Conservation (phyloP, 53 echinoderm and acorn worm genomes). For the Holothuria leucospilota region DNA sequence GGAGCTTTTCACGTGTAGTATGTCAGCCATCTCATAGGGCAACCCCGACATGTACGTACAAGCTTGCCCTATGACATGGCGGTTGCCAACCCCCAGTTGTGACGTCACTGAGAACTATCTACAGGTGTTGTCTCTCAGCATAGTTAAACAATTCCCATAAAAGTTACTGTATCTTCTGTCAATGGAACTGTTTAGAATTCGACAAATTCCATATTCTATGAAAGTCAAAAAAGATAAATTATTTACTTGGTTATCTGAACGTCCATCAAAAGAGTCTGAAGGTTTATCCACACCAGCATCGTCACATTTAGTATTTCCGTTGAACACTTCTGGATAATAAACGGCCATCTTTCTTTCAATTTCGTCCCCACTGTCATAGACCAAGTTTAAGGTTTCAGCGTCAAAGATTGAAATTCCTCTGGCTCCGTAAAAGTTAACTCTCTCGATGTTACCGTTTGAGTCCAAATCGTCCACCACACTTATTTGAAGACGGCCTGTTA, state of each 20-base stretch:
- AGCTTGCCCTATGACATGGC: no score
- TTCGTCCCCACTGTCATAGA: conserved; percentile 71
- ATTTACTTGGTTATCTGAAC: conserved; percentile 65
- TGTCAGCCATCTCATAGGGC: no score
- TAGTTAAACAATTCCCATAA: no score
- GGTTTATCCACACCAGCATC: conserved; percentile 43
- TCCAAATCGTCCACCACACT: conserved; percentile 60
- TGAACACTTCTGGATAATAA: conserved; percentile 64
- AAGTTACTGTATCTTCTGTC: no score
- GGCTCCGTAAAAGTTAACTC: conserved; percentile 52
- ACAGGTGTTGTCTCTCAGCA: no score
- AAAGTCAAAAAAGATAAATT: no score
- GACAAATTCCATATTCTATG: no score
- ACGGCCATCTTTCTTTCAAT: conserved; percentile 51
- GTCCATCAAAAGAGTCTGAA: conserved; percentile 37
- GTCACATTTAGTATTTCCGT: conserved; percentile 55
- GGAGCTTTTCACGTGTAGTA: no score
- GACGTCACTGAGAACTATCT: no score
- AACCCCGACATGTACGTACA: no score
- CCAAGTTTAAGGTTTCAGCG: conserved; percentile 29
- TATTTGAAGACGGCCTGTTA: conserved; percentile 63
- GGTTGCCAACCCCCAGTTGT: no score
- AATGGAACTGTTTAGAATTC: no score
- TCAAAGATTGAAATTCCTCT: conserved; percentile 63
- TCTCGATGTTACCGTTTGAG: conserved; percentile 25